phyloP scores from a whole-genome alignment of 2,888 invertebrate species.

The Hofmannophila pseudospretella region DNA sequence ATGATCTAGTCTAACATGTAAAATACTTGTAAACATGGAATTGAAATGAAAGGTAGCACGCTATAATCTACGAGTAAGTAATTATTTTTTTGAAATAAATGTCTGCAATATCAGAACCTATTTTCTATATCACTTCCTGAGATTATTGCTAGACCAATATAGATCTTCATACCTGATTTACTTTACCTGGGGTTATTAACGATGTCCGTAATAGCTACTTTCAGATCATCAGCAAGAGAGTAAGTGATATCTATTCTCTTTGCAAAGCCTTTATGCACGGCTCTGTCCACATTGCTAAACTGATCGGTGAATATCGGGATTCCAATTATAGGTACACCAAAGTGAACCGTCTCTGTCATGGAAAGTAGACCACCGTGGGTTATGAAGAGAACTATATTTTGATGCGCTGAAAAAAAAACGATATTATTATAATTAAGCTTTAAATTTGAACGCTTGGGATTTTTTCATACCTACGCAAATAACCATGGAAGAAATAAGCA shows the following conservation, averaged over 20 bases:
- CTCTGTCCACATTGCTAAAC: conserved; percentile 38
- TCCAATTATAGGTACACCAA: conserved; percentile 49
- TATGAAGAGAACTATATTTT: conserved; percentile 51
- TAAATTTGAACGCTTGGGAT: no score
- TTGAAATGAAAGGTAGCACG: no score
- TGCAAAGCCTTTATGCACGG: conserved; percentile 38
- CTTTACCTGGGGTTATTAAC: conserved; percentile 16
- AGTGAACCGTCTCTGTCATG: conserved; percentile 43
- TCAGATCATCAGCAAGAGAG: conserved; percentile 27
- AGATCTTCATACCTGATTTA: no score
- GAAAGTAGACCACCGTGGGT: conserved; percentile 58
- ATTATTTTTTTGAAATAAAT: no score
- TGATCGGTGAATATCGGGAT: conserved; percentile 56
- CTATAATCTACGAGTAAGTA: no score
- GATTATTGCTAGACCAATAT: no score
- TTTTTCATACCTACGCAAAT: no score
- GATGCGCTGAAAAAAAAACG: conserved; percentile 42
- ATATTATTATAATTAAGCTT: not conserved
- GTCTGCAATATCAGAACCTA: no score
- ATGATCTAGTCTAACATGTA: no score
- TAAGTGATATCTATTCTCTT: conserved; percentile 29
- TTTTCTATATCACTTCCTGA: no score
- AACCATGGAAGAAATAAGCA: no score
- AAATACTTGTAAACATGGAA: no score
- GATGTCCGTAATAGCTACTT: conserved; percentile 31